These are phyloP conservation scores for Aromia moschata DNA, from an alignment of 2,888 invertebrate species.

Conservation along the genomic window DNA sequence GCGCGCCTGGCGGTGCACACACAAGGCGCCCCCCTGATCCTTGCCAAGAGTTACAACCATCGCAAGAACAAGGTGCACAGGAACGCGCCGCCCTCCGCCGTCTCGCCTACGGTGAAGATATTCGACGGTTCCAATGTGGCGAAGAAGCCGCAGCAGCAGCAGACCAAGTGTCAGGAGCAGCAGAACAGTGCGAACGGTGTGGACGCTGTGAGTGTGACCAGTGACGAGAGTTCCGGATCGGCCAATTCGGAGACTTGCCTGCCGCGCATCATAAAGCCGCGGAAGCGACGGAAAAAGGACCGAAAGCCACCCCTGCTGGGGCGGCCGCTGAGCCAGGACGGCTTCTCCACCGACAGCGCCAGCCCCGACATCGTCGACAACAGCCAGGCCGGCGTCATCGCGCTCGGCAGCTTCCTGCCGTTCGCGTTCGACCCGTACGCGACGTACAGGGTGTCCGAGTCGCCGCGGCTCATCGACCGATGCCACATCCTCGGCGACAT, in stretches of 20 bases:
- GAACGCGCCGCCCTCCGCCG: too few relatives aligned
- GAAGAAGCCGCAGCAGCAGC: too few relatives aligned
- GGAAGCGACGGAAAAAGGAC: slow-evolving; percentile 90
- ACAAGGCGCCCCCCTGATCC: slow-evolving; percentile 85
- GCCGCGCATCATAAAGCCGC: slow-evolving; percentile 88
- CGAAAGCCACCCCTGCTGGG: slow-evolving; percentile 72
- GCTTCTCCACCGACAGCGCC: slow-evolving; percentile 55
- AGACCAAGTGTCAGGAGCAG: slow-evolving; percentile 40
- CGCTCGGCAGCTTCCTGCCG: slow-evolving; percentile 26
- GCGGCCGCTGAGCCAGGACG: slow-evolving; percentile 53
- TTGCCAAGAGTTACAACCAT: slow-evolving; percentile 70
- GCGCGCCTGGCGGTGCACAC: slow-evolving; percentile 83
- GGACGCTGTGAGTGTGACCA: slow-evolving; percentile 77
- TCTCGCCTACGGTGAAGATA: slow-evolving; percentile 42
- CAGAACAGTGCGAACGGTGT: slow-evolving; percentile 58
- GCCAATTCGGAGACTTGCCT: slow-evolving; percentile 77
- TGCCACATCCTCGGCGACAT: slow-evolving; percentile 40
- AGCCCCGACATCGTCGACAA: slow-evolving; percentile 53
- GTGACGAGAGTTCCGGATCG: slow-evolving; percentile 78
- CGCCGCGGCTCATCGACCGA: slow-evolving; percentile 30
- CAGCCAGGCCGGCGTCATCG: slow-evolving; percentile 29
- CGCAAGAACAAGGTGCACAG: slow-evolving; percentile 56
- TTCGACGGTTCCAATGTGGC: slow-evolving; percentile 46
- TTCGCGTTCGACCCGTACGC: slow-evolving; percentile 33
- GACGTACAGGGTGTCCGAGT: slow-evolving; percentile 28